Evolutionary conservation across 2,797 vertebrate genomes (phyloP), one percentile per base, ranked within the genome.

Genomic region (Danio jaintianensis): DNA sequence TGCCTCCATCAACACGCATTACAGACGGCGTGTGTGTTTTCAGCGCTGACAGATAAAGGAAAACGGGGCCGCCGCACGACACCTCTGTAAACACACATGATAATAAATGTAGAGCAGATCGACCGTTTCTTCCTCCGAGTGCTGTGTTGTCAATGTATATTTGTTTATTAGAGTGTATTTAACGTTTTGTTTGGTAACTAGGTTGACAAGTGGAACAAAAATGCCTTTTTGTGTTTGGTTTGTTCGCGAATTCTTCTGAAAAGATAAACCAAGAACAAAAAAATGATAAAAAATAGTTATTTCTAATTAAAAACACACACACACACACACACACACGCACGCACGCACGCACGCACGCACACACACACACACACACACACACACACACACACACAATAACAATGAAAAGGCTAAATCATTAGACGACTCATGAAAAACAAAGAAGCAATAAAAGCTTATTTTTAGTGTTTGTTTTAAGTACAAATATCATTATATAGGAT

Each of bases 1-100:
- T 61, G 43, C 64, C 53, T 69, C 76, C 66, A 78, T 69, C 76
- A 69, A n/a, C 66, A 59, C 55, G 36, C 76, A 78, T 78, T 78
- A 78, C 22, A 64, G 43, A 9, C 16, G 2, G n/a, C 64, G 15
- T 20, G 53, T 42, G 66, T 20, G 64, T 68, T 58, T 68, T 29
- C 9, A 50, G 56, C 66, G 64, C 76, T 59, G 76, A 78, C 76
- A 78, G 76, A 78, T 61, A 69, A 59, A 78, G 64, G 7, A 12
- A 16, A 78, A 47, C 2, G 53, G 45, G 76, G 76, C 42, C 12
- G 8, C n/a, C 53, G 0, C 42, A 69, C 13, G 53, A 61, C 76
- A 69, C 66, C 43, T n/a, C 55, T 50, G 29, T 42, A 43, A 36
- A 72, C 58, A 10, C 11, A 62, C 15, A 45, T 10, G 6, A 43